phyloP scores from a whole-genome alignment of 2,113 vertebrate species.

The Labrus mixtus region DNA sequence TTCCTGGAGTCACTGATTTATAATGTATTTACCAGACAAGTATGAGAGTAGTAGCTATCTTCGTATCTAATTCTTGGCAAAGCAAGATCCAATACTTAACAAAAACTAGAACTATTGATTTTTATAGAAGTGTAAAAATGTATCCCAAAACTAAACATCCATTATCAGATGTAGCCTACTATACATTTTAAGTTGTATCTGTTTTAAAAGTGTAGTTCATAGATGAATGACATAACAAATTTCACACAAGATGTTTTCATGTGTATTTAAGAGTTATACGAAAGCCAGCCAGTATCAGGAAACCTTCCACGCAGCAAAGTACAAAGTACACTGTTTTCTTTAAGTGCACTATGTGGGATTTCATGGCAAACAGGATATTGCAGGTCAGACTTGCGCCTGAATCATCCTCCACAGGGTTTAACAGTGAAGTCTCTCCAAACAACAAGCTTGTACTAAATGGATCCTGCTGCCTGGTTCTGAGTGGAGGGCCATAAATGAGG shows the following conservation, averaged over 20 bases:
- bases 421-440: conserved; percentile 51
- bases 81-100: no score
- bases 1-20: no score
- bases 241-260: background rate
- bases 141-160: no score
- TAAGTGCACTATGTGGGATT: conserved; percentile 23
- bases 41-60: background rate
- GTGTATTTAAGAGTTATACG: background rate
- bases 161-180: no score
- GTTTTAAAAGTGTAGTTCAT: background rate
- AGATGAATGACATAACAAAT: background rate
- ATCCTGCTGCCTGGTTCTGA: conserved; percentile 44
- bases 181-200: background rate
- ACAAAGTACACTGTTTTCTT: conserved; percentile 11
- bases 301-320: background rate
- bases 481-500: conserved; percentile 61
- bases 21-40: background rate
- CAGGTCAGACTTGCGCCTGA: conserved; percentile 12
- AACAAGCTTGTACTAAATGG: conserved; percentile 45
- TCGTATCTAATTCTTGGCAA: background rate
- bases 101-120: no score
- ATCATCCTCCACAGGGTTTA: conserved; percentile 45
- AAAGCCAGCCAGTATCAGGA: background rate
- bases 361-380: conserved; percentile 47
- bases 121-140: no score